A percentile compares a stretch with the other conserved stretches of the same genome.
Evolutionary conservation across 2,888 invertebrate genomes (phyloP).

Genomic region (Lithophane ornitopus): DNA sequence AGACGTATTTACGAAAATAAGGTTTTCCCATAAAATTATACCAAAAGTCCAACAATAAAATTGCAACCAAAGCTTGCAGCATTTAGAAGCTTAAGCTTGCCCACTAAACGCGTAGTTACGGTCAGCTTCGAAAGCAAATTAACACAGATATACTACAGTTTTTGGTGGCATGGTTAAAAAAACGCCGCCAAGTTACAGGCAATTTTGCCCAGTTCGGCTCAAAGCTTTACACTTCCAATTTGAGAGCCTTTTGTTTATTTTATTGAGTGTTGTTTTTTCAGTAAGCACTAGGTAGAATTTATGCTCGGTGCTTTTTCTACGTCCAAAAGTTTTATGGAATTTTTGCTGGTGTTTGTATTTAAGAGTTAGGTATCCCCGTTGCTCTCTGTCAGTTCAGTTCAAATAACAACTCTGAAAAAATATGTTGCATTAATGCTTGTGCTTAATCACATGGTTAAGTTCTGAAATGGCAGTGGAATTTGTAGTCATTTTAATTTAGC

Average conservation of each 20-base stretch:
- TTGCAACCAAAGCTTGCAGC: constrained; percentile 16
- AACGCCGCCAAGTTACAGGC: constrained; percentile 45
- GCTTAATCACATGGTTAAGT: background rate
- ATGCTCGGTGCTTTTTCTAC: constrained; percentile 30
- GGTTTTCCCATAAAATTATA: constrained; percentile 8
- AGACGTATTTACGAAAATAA: background rate
- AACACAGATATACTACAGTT: constrained; percentile 48
- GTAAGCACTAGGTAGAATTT: constrained; percentile 46
- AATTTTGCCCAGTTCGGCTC: constrained; percentile 56
- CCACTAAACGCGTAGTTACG: constrained; percentile 52
- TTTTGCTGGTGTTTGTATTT: no score
- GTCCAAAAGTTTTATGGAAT: constrained; percentile 31
- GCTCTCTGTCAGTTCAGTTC: background rate
- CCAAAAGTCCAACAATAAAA: constrained; percentile 13
- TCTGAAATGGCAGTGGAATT: background rate
- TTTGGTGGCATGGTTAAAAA: constrained; percentile 46
- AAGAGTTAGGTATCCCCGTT: no score
- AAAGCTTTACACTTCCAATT: constrained; percentile 65
- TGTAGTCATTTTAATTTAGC: background rate
- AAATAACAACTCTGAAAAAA: constrained; percentile 6
- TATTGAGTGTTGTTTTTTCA: constrained; percentile 59
- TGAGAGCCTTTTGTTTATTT: constrained; percentile 63
- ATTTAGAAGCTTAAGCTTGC: constrained; percentile 25
- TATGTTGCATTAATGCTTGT: background rate
- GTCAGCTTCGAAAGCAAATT: constrained; percentile 50